phyloP scores from a whole-genome alignment of 1,140 invertebrate species.

The Mylabris phalerata region DNA sequence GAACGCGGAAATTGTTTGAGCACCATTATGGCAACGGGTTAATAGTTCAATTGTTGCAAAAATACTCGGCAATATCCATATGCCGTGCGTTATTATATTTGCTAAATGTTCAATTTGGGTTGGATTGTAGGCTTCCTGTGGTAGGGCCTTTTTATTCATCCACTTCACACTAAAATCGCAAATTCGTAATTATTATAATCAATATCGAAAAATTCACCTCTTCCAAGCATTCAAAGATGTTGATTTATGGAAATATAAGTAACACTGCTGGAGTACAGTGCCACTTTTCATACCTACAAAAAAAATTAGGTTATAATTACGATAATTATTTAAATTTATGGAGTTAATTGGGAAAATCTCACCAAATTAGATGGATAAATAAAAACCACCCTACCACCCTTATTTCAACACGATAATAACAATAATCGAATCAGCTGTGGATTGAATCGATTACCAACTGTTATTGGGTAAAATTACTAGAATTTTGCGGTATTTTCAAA shows the following conservation, averaged over 20 bases:
- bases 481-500: too few species aligned
- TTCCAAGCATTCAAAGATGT: slow-evolving; percentile 8
- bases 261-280: slow-evolving; percentile 12
- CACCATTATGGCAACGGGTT: slow-evolving; percentile 59
- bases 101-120: slow-evolving; percentile 82
- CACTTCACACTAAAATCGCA: slow-evolving; percentile 50
- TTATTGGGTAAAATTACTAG: too few species aligned
- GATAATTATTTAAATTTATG: background rate
- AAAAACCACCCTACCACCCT: slow-evolving; percentile 1
- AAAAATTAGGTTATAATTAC: background rate
- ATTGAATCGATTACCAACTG: too few species aligned
- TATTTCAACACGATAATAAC: background rate
- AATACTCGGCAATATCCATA: slow-evolving; percentile 77
- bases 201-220: background rate
- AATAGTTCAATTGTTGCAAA: slow-evolving; percentile 68
- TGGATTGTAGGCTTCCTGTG: slow-evolving; percentile 61
- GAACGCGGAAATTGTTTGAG: slow-evolving; percentile 70
- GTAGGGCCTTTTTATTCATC: slow-evolving; percentile 59
- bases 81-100: slow-evolving; percentile 84
- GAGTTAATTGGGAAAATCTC: background rate
- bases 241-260: slow-evolving; percentile 5
- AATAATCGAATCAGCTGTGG: too few species aligned
- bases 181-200: background rate
- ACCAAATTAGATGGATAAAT: slow-evolving; percentile 12
- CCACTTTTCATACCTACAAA: slow-evolving; percentile 9